Percentiles rank a stretch among this genome's conserved stretches.
These are phyloP conservation scores for Elanoides forficatus DNA, from an alignment of 2,113 vertebrate species.

Conservation along the genomic window DNA sequence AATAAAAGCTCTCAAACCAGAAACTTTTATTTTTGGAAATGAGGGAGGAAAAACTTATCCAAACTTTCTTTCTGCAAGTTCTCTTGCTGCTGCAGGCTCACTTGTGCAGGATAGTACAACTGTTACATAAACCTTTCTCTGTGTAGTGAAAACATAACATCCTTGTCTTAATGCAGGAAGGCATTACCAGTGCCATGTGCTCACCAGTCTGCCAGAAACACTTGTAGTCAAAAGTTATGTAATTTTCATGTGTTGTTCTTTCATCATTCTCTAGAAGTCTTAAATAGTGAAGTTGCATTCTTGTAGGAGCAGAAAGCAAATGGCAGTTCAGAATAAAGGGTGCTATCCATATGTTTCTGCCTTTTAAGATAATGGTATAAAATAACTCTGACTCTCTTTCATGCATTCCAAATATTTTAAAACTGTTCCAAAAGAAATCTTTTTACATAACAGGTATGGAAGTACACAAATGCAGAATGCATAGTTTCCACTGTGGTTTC, in stretches of 20 bases:
- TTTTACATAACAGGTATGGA: not conserved
- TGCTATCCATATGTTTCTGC: not conserved
- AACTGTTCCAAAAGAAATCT: not conserved
- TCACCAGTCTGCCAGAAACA: not conserved
- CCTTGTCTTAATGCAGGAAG: not conserved
- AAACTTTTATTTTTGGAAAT: not conserved
- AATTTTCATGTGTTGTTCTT: not conserved
- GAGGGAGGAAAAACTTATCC: not conserved
- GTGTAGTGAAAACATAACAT: not conserved
- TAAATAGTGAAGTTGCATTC: not conserved
- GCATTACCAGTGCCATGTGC: not conserved
- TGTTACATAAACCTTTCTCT: not conserved
- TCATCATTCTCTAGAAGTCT: not conserved
- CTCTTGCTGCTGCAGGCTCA: not conserved
- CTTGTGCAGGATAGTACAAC: not conserved
- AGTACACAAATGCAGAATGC: not conserved
- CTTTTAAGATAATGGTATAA: not conserved
- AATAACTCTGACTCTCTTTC: not conserved
- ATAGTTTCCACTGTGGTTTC: not conserved
- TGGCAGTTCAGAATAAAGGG: not conserved
- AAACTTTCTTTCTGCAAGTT: not conserved
- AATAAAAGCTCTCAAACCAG: not conserved
- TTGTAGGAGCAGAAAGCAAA: not conserved
- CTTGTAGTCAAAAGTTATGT: not conserved
- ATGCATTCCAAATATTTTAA: not conserved